Percentiles rank a stretch among this genome's conserved stretches.
phyloP scores from a whole-genome alignment of 2,113 vertebrate genomes.

The Garra rufa region DNA sequence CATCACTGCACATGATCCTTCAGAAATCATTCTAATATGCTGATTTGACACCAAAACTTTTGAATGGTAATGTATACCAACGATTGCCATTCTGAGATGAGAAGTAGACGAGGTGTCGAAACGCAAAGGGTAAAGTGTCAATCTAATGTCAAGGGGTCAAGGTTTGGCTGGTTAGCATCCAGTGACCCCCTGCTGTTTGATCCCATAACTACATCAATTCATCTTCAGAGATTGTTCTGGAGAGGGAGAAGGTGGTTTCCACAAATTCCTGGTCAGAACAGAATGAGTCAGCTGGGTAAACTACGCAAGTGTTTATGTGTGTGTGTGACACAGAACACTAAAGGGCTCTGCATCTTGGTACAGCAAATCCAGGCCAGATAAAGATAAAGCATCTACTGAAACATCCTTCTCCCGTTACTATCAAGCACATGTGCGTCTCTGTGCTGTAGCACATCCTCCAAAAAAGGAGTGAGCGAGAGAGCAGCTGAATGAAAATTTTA shows the following conservation, averaged over 20 bases:
- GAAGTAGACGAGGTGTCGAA: neutral
- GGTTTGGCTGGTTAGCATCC: conserved; percentile 3
- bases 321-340: conserved; percentile 36
- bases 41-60: no score
- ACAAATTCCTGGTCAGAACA: conserved; percentile 64
- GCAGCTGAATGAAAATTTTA: neutral
- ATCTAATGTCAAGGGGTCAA: neutral
- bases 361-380: conserved; percentile 33
- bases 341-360: conserved; percentile 14
- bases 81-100: neutral
- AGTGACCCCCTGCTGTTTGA: neutral
- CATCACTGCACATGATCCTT: neutral
- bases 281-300: conserved; percentile 68
- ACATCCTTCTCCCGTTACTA: conserved; percentile 32
- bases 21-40: neutral
- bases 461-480: conserved; percentile 19
- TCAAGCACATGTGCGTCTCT: neutral
- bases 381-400: conserved; percentile 17
- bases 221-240: neutral
- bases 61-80: neutral
- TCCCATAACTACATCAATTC: neutral
- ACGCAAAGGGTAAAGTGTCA: neutral
- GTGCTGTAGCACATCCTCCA: conserved; percentile 2
- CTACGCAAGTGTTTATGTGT: conserved; percentile 35
- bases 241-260: conserved; percentile 60